These are phyloP conservation scores for Caenorhabditis plicata DNA, from an alignment of 2,888 invertebrate genomes.

Conservation along the genomic window DNA sequence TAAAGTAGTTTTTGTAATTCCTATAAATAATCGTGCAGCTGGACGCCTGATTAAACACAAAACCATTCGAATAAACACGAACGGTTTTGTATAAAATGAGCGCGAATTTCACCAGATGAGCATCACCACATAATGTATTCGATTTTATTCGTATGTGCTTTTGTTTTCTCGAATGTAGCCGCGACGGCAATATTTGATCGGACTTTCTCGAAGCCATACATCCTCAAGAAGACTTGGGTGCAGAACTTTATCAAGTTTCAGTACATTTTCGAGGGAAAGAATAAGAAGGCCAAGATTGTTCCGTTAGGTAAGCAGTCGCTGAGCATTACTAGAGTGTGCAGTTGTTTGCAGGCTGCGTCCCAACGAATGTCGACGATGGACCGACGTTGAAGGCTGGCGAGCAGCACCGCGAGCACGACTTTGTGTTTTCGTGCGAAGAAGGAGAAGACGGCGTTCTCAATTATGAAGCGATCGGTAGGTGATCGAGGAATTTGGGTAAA, in stretches of 20 bases:
- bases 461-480: conserved; percentile 47
- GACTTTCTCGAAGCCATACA: conserved; percentile 42
- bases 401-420: conserved; percentile 33
- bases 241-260: conserved; percentile 51
- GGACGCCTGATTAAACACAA: no score
- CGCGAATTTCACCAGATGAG: no score
- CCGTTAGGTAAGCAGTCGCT: conserved; percentile 39
- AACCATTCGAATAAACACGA: no score
- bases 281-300: conserved; percentile 37
- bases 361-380: conserved; percentile 40
- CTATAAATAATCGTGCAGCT: no score
- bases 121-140: no score
- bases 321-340: no score
- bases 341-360: conserved; percentile 48
- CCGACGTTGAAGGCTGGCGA: conserved; percentile 32
- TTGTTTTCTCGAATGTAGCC: neutral
- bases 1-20: no score
- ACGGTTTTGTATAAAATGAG: no score
- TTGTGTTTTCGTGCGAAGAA: conserved; percentile 42
- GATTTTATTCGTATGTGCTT: no score
- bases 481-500: no score
- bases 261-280: conserved; percentile 41
- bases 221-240: conserved; percentile 46
- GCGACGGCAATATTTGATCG: conserved; percentile 31
- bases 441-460: conserved; percentile 48